Conservation (phyloP, 2,113 vertebrate genomes). For the Struthio camelus region DNA sequence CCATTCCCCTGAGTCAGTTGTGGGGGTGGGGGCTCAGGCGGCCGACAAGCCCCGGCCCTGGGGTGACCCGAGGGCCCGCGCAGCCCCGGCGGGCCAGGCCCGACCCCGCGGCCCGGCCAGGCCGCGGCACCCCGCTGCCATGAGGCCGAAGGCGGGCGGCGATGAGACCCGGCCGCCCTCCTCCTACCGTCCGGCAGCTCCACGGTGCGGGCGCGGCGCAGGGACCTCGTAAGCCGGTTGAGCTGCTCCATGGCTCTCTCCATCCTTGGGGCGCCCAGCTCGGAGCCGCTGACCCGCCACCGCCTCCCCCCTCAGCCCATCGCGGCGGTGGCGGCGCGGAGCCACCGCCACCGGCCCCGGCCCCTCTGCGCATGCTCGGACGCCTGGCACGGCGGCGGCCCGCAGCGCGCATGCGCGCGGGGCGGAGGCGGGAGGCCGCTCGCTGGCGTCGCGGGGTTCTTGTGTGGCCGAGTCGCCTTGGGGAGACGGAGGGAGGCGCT, state of each 20-base stretch:
- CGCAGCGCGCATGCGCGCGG: not conserved
- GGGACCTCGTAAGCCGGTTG: constrained; percentile 91
- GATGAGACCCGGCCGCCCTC: not conserved
- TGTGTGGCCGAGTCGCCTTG: not conserved
- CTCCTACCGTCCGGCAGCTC: constrained; percentile 92
- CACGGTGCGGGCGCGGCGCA: constrained; percentile 94
- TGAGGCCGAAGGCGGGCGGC: no score
- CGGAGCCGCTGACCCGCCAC: not conserved
- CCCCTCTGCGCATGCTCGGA: not conserved
- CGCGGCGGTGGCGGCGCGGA: fast-evolving
- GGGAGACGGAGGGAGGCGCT: no score
- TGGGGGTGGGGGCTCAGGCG: no score
- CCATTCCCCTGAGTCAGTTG: not conserved
- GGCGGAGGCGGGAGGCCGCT: fast-evolving
- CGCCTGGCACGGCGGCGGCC: fast-evolving
- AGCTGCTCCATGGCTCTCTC: constrained; percentile 99
- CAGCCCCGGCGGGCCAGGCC: not conserved
- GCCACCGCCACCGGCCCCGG: not conserved
- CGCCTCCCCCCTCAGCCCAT: constrained; percentile 35
- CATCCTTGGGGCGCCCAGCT: constrained; percentile 82
- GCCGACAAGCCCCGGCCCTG: no score
- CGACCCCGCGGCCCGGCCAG: not conserved
- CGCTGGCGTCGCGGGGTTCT: not conserved
- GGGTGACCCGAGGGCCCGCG: not conserved
- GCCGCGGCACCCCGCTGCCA: not conserved